phyloP scores from a whole-genome alignment of 2,113 vertebrate species.

The Cochlearius cochlearius region DNA sequence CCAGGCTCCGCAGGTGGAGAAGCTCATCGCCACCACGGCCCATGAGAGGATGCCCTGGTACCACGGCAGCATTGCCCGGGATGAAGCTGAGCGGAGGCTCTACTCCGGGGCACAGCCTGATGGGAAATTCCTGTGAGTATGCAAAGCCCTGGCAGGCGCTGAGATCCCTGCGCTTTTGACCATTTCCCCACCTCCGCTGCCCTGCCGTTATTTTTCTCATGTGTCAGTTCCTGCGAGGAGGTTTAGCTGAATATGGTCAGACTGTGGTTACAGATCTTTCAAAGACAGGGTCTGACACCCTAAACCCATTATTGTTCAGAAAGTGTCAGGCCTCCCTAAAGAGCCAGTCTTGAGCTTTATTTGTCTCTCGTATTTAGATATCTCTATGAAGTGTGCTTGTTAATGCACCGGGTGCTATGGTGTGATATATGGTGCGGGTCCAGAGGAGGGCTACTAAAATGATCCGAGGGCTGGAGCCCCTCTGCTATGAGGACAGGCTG shows the following conservation, averaged over 20 bases:
- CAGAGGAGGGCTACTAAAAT: too few species aligned
- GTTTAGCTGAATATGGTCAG: background rate
- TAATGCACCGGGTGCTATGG: background rate
- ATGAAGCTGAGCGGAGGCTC: slow-evolving; percentile 86
- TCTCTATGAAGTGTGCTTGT: background rate
- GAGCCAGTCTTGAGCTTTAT: background rate
- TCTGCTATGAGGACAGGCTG: too few species aligned
- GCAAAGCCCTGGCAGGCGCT: background rate
- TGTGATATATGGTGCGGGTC: too few species aligned
- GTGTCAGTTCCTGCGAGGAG: rapidly evolving
- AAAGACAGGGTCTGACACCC: background rate
- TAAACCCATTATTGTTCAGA: background rate
- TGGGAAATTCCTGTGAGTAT: slow-evolving; percentile 92
- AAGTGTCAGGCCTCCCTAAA: background rate
- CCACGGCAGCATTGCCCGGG: slow-evolving; percentile 79
- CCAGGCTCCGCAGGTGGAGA: slow-evolving; percentile 95
- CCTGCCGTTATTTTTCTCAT: background rate
- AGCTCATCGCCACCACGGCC: slow-evolving; percentile 91
- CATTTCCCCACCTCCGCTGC: background rate
- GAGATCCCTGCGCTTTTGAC: background rate
- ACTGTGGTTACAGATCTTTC: background rate
- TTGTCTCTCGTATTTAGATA: background rate
- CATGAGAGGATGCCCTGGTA: slow-evolving; percentile 95
- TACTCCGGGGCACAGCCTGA: slow-evolving; percentile 88
- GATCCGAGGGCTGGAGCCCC: too few species aligned